These are phyloP conservation scores for Lerema accius DNA, from an alignment of 1,140 invertebrate species.

Conservation along the genomic window DNA sequence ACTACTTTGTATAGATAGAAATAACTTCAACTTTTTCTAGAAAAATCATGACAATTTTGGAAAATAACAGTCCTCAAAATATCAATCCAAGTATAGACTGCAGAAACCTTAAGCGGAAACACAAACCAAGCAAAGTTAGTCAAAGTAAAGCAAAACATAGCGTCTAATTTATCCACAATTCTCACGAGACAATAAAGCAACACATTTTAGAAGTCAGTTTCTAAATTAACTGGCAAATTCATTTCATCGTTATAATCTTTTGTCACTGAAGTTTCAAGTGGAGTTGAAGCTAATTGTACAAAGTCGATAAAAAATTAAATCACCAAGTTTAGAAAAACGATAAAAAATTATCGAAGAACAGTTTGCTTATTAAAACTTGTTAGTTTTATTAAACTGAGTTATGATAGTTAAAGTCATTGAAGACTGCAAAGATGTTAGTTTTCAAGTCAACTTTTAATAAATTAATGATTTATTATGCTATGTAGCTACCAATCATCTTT, in stretches of 20 bases:
- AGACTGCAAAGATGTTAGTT: too few relatives aligned
- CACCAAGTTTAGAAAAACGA: slow-evolving; percentile 20
- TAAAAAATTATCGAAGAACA: slow-evolving; percentile 29
- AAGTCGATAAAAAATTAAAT: too few relatives aligned
- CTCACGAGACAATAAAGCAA: slow-evolving; percentile 19
- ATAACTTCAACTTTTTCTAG: too few relatives aligned
- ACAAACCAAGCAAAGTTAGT: slow-evolving; percentile 19
- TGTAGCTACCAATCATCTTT: too few relatives aligned
- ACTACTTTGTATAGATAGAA: too few relatives aligned
- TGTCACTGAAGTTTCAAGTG: slow-evolving; percentile 26
- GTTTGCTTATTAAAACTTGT: slow-evolving; percentile 28
- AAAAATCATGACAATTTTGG: too few relatives aligned
- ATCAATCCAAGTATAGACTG: too few relatives aligned
- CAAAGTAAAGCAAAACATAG: slow-evolving; percentile 17
- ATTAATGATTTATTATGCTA: too few relatives aligned
- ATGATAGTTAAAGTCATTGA: too few relatives aligned
- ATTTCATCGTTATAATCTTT: slow-evolving; percentile 34
- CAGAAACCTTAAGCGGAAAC: slow-evolving; percentile 5
- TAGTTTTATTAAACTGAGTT: slow-evolving; percentile 25
- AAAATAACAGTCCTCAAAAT: too few relatives aligned
- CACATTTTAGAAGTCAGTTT: slow-evolving; percentile 26
- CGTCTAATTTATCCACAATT: slow-evolving; percentile 30
- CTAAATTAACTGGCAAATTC: slow-evolving; percentile 33
- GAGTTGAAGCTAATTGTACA: too few relatives aligned
- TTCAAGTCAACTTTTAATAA: too few relatives aligned